Percentiles rank a stretch among this genome's conserved stretches.
Conservation (phyloP, 2,888 invertebrate species). For the Craniophora ligustri region DNA sequence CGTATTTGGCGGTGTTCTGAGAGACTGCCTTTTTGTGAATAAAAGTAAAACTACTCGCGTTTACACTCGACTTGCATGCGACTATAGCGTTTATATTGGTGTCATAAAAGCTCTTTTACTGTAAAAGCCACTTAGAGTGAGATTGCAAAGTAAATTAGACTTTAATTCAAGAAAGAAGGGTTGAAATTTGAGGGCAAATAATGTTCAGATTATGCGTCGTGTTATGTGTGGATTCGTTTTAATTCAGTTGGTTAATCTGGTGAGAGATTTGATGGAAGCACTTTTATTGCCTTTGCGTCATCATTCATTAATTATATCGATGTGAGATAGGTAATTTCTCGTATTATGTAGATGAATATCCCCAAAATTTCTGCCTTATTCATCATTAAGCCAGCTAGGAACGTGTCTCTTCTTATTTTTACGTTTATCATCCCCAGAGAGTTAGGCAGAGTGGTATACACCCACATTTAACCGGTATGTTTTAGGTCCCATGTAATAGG, state of each 20-base stretch:
- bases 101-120: conserved; percentile 55
- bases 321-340: background rate
- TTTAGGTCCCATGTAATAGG: too few species aligned
- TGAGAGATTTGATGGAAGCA: conserved; percentile 43
- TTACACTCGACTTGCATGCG: conserved; percentile 48
- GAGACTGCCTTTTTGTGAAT: conserved; percentile 49
- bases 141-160: conserved; percentile 18
- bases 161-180: conserved; percentile 7
- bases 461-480: too few species aligned
- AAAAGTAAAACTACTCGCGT: conserved; percentile 50
- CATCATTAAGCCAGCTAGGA: too few species aligned
- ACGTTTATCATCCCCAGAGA: too few species aligned
- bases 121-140: conserved; percentile 46
- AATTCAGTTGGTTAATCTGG: conserved; percentile 49
- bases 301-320: conserved; percentile 22
- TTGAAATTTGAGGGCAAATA: conserved; percentile 21
- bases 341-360: too few species aligned
- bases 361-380: too few species aligned
- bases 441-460: too few species aligned
- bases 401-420: too few species aligned
- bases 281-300: conserved; percentile 29
- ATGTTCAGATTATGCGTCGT: conserved; percentile 37
- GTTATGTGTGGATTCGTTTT: conserved; percentile 35
- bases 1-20: conserved; percentile 45
- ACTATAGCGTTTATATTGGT: conserved; percentile 48